phyloP scores from a whole-genome alignment of 2,113 vertebrate species.

The Catharus minimus region DNA sequence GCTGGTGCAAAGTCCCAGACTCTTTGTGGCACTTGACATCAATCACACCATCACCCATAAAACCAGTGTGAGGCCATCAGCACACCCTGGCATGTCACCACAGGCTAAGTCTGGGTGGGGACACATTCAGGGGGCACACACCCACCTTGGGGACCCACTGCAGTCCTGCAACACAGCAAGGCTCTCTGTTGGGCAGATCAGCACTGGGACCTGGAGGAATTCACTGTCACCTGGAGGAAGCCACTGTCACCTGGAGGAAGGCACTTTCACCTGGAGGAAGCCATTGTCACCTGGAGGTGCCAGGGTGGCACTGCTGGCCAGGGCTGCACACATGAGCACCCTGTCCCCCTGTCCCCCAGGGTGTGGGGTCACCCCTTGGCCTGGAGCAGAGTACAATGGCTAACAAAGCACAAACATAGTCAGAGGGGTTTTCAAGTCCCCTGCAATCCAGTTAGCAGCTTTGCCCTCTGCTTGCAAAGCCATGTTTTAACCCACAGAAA shows the following conservation, averaged over 20 bases:
- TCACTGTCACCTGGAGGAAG: not conserved
- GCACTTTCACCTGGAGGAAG: not conserved
- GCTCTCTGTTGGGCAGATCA: not conserved
- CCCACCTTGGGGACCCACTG: not conserved
- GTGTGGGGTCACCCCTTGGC: rapidly evolving
- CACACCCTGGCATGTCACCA: not conserved
- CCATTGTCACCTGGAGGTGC: not conserved
- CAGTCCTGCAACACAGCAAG: not conserved
- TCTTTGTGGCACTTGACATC: not conserved
- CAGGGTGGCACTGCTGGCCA: rapidly evolving
- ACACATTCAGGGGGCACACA: not conserved
- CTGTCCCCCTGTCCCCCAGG: not conserved
- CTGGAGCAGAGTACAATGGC: not conserved
- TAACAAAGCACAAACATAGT: not conserved
- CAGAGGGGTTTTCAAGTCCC: not conserved
- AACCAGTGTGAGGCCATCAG: not conserved
- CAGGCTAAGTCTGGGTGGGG: rapidly evolving
- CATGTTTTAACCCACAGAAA: not conserved
- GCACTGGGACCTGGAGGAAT: rapidly evolving
- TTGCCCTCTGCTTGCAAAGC: not conserved
- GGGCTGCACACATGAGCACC: not conserved
- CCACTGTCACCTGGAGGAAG: not conserved
- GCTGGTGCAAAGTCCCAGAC: not conserved
- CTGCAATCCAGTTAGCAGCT: not conserved
- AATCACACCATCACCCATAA: rapidly evolving